Evolutionary conservation across 1,140 invertebrate genomes (phyloP).

Genomic region (Leptopilina clavipes): DNA sequence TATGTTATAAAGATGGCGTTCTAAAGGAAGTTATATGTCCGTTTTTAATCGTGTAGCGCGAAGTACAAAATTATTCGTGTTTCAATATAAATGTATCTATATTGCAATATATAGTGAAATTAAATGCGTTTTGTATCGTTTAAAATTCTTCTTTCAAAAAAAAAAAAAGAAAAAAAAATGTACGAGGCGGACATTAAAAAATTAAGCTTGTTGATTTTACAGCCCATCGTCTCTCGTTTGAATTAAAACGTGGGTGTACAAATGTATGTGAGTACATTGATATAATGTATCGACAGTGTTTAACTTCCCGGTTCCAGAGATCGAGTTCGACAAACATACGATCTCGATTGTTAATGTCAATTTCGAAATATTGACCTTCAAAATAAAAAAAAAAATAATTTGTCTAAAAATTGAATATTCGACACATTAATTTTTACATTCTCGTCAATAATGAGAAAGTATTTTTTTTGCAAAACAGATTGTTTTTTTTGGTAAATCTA

Average conservation of each 20-base stretch:
- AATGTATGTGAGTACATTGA: background rate
- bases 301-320: constrained; percentile 9
- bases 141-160: background rate
- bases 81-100: no score
- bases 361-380: constrained; percentile 7
- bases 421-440: no score
- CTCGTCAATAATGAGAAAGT: no score
- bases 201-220: constrained; percentile 23
- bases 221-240: background rate
- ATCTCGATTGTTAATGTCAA: constrained; percentile 21
- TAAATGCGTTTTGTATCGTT: background rate
- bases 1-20: no score
- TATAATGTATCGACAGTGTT: constrained; percentile 16
- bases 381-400: no score
- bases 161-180: background rate
- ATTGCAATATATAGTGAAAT: background rate
- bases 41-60: no score
- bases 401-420: no score
- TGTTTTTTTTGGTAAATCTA: no score
- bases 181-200: background rate
- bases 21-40: no score
- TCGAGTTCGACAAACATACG: constrained; percentile 13
- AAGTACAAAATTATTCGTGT: no score
- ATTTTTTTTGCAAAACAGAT: no score
- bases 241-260: constrained; percentile 28